Evolutionary conservation across 2,888 invertebrate species (phyloP), one percentile per base, ranked within the genome.

Genomic region (Heteromyza rotundicornis): DNA sequence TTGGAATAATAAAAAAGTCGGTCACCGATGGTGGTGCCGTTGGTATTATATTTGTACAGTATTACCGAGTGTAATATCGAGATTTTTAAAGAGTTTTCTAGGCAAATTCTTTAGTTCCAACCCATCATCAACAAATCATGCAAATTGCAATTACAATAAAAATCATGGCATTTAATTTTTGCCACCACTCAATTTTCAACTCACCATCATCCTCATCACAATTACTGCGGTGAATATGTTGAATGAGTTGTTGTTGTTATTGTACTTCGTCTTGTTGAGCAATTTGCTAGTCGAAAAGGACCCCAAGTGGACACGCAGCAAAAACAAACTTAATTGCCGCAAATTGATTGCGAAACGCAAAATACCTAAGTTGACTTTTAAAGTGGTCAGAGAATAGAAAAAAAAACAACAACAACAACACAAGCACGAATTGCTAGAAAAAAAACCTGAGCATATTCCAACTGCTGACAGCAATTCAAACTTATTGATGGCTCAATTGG

Each of bases 401-500:
- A 40, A n/a, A 10, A 3, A 7, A 27, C 27, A 27, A 27, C 27
- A 27, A 27, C 27, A 27, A 27, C 5, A 27, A 27, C 27, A 27
- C 5, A 27, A 27, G 10, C 27, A 27, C 5, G 7, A 5, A 7
- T 10, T 7, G 10, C 27, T 7, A 27, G 7, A 27, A 40, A 3
- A n/a, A 10, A 10, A n/a, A n/a, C n/a, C 40, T n/a, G 10, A 40
- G 40, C 10, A n/a, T 14, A 14, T 40, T 40, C 16, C 3, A 7
- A 40, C 8, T 40, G 40, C 40, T 40, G 40, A 40, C 40, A 40
- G n/a, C 40, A 10, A 3, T n/a, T 40, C 40, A 40, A 40, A 40
- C 40, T 40, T 40, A 40, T 40, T 40, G 40, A 40, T 40, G 55
- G 55, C 24, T 55, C 55, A 55, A 40, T 55, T 40, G 57, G 49